Conservation (phyloP, 2,888 invertebrate species). For the Eretmocerus hayati region DNA sequence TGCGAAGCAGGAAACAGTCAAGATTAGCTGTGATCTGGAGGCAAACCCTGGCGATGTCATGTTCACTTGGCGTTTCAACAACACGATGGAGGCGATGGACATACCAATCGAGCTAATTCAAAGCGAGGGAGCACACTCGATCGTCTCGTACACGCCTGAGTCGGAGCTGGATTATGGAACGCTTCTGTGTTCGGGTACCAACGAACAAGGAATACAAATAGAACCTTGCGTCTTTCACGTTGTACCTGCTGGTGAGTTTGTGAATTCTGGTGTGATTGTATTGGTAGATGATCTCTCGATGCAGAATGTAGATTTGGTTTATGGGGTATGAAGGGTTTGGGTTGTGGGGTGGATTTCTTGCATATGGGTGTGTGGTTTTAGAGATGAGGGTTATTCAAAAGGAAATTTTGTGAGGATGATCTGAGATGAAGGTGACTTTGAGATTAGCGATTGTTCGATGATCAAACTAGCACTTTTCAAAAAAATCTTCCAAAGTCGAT, state of each 20-base stretch:
- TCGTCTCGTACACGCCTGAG: constrained; percentile 64
- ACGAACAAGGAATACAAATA: constrained; percentile 64
- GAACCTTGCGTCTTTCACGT: constrained; percentile 69
- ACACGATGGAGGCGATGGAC: constrained; percentile 62
- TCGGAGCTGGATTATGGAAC: constrained; percentile 70
- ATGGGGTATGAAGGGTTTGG: too few species aligned
- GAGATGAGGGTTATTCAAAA: too few species aligned
- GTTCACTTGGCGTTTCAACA: constrained; percentile 73
- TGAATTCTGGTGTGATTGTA: too few species aligned
- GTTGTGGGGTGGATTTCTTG: too few species aligned
- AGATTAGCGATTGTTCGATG: too few species aligned
- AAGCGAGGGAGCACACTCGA: constrained; percentile 58
- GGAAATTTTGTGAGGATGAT: too few species aligned
- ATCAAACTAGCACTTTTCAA: too few species aligned
- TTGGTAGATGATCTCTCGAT: too few species aligned
- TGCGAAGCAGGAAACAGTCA: constrained; percentile 63
- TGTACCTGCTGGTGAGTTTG: constrained; percentile 62
- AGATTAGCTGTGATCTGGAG: constrained; percentile 66
- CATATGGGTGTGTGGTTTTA: too few species aligned
- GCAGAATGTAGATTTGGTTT: too few species aligned
- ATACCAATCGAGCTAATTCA: constrained; percentile 58
- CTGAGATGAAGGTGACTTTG: too few species aligned
- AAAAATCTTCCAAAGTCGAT: too few species aligned
- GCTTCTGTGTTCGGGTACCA: constrained; percentile 66
- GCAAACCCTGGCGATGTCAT: constrained; percentile 68